A percentile compares a stretch with the other conserved stretches of the same genome.
Conservation (phyloP, 2,113 vertebrate species). For the Lonchura striata region DNA sequence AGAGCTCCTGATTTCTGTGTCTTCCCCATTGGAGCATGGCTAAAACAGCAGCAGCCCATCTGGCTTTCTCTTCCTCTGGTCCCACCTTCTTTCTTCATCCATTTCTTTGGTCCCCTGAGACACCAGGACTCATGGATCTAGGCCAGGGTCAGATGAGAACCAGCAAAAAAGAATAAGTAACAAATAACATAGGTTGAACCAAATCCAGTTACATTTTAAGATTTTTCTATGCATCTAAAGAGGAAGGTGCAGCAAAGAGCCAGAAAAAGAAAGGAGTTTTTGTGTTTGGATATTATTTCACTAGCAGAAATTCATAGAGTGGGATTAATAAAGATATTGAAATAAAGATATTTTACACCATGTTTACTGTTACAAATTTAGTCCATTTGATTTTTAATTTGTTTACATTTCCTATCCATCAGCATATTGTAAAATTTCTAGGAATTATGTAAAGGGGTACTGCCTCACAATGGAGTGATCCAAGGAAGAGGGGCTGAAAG, state of each 20-base stretch:
- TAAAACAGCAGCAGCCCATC: not conserved
- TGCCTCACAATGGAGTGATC: not conserved
- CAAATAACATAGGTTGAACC: not conserved
- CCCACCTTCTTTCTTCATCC: not conserved
- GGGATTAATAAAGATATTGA: not conserved
- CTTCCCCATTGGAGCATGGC: not conserved
- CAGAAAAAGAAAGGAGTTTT: not conserved
- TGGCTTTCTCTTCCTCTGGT: not conserved
- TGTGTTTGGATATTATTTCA: not conserved
- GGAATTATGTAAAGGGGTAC: not conserved
- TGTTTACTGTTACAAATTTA: not conserved
- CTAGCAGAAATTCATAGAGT: not conserved
- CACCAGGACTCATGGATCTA: not conserved
- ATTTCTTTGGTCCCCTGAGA: not conserved
- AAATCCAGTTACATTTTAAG: not conserved
- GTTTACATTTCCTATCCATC: not conserved
- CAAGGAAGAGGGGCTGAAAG: not conserved
- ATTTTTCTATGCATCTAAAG: not conserved
- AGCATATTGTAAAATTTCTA: not conserved
- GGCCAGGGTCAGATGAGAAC: not conserved
- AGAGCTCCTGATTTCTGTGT: not conserved
- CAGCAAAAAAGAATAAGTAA: not conserved
- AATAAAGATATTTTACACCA: not conserved
- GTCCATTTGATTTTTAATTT: not conserved
- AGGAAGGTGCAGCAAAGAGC: not conserved